Evolutionary conservation across 2,888 invertebrate species (phyloP), one percentile per base, ranked within the genome.

Genomic region (Beris morrisii): DNA sequence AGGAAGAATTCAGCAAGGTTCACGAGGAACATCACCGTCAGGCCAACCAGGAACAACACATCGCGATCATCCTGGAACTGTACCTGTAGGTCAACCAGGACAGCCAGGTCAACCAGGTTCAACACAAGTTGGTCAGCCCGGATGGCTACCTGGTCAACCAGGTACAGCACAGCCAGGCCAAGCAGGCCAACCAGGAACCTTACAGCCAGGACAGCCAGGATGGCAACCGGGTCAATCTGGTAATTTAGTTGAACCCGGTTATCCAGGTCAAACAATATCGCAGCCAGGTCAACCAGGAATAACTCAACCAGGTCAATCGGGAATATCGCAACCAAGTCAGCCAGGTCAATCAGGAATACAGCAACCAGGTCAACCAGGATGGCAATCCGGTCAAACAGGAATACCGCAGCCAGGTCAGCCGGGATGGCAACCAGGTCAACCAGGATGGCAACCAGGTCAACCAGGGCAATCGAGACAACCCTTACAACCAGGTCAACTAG

Each of bases 161-260:
- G 48, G 6, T 15, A 11, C n/a, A 48, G 12, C n/a, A 22, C 28
- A 30, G 4, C 53, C 53, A 9, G 30, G 53, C 2, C 5, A 9
- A 3, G 4, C 15, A 53, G 30, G 53, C 5, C 28, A 30, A 31
- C 38, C 38, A 7, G 38, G 38, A 7, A 22, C 22, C 22, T 45
- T 43, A 5, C 31, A 38, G n/a, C 12, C 5, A 50, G 58, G 57
- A 46, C 66, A 66, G 4, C 50, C 57, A 38, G 50, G 56, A 2
- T n/a, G n/a, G 22, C 50, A 31, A 5, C 15, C 13, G 4, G 31
- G 32, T 11, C 59, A 38, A 31, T 9, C 38, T 32, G 32, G n/a
- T n/a, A n/a, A n/a, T n/a, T n/a, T n/a, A n/a, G n/a, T n/a, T n/a
- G n/a, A n/a, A 22, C 22, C 22, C 1, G 22, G 48, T n/a, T 38